Conservation (phyloP, 1,140 invertebrate genomes). For the Hyphantria cunea region DNA sequence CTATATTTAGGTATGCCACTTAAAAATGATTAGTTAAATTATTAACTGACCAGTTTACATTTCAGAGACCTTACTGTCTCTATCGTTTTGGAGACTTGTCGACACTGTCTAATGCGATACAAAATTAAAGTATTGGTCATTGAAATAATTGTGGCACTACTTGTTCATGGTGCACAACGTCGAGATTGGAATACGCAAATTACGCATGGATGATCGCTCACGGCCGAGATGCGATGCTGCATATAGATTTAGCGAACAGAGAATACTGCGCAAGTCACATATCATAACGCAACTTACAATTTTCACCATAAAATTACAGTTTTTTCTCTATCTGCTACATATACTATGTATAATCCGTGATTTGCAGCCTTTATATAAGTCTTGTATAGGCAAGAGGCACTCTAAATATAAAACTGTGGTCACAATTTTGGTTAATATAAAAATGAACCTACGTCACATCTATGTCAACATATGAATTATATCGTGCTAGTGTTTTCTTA, state of each 20-base stretch:
- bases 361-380: constrained; percentile 83
- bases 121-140: constrained; percentile 63
- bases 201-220: constrained; percentile 42
- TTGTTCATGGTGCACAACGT: constrained; percentile 40
- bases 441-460: constrained; percentile 74
- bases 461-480: constrained; percentile 67
- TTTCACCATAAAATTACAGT: constrained; percentile 79
- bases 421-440: constrained; percentile 77
- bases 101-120: constrained; percentile 60
- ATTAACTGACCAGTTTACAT: constrained; percentile 54
- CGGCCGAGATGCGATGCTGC: not conserved
- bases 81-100: constrained; percentile 53
- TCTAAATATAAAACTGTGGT: constrained; percentile 83
- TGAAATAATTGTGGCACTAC: constrained; percentile 60
- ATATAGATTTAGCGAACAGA: constrained; percentile 10
- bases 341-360: constrained; percentile 81
- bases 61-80: constrained; percentile 28
- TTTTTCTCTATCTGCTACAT: constrained; percentile 78
- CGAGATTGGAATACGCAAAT: constrained; percentile 75
- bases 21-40: constrained; percentile 67
- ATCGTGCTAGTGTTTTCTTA: constrained; percentile 70
- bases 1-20: constrained; percentile 81
- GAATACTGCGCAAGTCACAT: constrained; percentile 60
- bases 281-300: constrained; percentile 81
- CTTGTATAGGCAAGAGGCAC: constrained; percentile 83